Percentiles rank a stretch among this genome's conserved stretches.
phyloP scores from a whole-genome alignment of 2,797 vertebrate species.

The Tenualosa ilisha region DNA sequence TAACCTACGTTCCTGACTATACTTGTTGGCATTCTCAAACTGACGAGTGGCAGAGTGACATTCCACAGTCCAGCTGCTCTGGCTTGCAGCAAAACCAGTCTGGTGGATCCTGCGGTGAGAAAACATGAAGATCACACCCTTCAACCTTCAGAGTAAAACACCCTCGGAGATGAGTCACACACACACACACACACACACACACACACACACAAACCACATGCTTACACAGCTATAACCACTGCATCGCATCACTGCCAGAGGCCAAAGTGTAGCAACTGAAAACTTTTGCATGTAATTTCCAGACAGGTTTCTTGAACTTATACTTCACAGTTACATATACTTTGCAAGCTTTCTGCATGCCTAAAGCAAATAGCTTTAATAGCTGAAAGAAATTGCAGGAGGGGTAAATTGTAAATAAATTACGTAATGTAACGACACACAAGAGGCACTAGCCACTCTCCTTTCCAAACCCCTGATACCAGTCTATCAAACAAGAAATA shows the following conservation, averaged over 20 bases:
- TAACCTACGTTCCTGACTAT: not conserved
- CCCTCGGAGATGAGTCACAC: not conserved
- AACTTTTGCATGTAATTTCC: not conserved
- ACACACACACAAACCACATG: conserved; percentile 23
- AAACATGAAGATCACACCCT: conserved; percentile 3
- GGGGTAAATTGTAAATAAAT: no score
- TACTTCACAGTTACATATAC: no score
- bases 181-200: conserved; percentile 22
- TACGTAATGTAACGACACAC: no score
- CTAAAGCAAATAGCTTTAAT: no score
- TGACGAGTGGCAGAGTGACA: not conserved
- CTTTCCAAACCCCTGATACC: no score
- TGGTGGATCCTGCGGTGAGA: not conserved
- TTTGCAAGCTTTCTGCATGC: no score
- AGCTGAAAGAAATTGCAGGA: no score
- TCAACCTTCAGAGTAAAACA: not conserved
- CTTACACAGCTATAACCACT: not conserved
- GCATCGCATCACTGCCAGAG: not conserved
- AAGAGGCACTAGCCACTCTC: no score
- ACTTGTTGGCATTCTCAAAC: not conserved
- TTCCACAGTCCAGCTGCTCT: not conserved
- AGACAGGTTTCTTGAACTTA: not conserved
- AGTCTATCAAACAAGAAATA: not conserved
- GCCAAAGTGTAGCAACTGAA: not conserved
- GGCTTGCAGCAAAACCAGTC: not conserved